A percentile compares a stretch with the other conserved stretches of the same genome.
Conservation (phyloP, 2,888 invertebrate genomes). For the Leucoma salicis region DNA sequence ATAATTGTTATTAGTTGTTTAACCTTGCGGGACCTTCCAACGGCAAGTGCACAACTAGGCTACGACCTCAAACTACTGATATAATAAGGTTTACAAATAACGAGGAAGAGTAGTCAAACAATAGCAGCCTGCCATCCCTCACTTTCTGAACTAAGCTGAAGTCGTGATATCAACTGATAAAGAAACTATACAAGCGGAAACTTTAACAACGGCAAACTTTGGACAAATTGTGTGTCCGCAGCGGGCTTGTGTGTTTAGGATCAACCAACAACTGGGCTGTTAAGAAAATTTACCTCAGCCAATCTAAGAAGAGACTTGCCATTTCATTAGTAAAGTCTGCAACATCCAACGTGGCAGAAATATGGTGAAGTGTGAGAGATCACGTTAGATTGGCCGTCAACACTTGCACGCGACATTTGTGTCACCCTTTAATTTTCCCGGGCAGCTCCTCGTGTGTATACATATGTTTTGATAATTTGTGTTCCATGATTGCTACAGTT, state of each 20-base stretch:
- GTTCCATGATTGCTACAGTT: conserved; percentile 24
- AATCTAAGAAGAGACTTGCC: conserved; percentile 31
- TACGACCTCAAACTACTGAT: too few relatives aligned
- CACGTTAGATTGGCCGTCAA: conserved; percentile 36
- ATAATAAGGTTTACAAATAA: conserved; percentile 9
- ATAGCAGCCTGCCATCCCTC: conserved; percentile 21
- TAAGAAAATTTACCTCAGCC: conserved; percentile 48
- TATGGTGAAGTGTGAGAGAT: conserved; percentile 27
- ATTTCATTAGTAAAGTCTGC: conserved; percentile 32
- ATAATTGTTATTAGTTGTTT: too few relatives aligned
- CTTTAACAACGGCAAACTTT: conserved; percentile 45
- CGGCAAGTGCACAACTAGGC: too few relatives aligned
- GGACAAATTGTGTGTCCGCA: conserved; percentile 55
- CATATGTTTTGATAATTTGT: conserved; percentile 36
- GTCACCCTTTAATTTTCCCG: conserved; percentile 44
- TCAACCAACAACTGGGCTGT: conserved; percentile 43
- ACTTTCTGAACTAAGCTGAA: conserved; percentile 34
- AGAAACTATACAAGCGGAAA: conserved; percentile 49
- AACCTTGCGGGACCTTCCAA: too few relatives aligned
- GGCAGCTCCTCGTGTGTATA: conserved; percentile 37
- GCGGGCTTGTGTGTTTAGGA: conserved; percentile 61
- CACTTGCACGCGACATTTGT: conserved; percentile 49
- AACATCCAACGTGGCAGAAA: conserved; percentile 6
- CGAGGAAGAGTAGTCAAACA: conserved; percentile 20
- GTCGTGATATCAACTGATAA: conserved; percentile 48